Base-by-base conservation (phyloP, 2,113 vertebrate species). In the Heterocephalus glaber region DNA sequence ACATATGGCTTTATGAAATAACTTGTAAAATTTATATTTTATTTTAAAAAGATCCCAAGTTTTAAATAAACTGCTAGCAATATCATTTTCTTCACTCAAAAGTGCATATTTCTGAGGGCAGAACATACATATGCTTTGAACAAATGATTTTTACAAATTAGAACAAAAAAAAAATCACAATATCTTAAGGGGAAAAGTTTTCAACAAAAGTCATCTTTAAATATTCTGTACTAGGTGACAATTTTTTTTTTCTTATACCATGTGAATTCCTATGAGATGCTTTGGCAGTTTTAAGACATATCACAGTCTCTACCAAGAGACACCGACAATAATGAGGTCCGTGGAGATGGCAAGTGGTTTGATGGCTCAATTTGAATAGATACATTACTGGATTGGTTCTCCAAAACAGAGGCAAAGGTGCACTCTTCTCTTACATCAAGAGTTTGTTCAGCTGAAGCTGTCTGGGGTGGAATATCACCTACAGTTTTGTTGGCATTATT, bases 241-340 rank as follows among this genome's bases (percentile, higher is more conserved):
- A 13, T 56, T 35, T 56, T 20, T 90, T 97, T 90, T 96, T 93
- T 93, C 97, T 97, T 94, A 97, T 95, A 94, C 95, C 96, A 30
- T 92, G 94, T 19, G 97, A 97, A 92, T 94, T 95, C 92, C 97
- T 76, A 97, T 88, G 96, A 98, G 95, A 92, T 90, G 97, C 97
- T 98, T 98, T 98, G 98, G 98, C 94, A 98, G 96, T 94, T 97
- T 97, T 92, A 98, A 93, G 86, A 98, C 91, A 82, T 96, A 72
- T 28, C 96, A 96, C 20, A 76, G 97, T 95, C 97, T 97, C 95
- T 97, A 96, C 85, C 97, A 87, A 96, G 86, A 94, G 97, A 95
- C 92, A 81, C 41, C 26, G 97, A 97, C 63, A 96, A 56, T 74
- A 98, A 92, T 33, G 98, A 98, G 95, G 89, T 97, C 96, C 79